Evolutionary conservation across 2,113 vertebrate genomes (phyloP).

Genomic region (Pedionomus torquatus): DNA sequence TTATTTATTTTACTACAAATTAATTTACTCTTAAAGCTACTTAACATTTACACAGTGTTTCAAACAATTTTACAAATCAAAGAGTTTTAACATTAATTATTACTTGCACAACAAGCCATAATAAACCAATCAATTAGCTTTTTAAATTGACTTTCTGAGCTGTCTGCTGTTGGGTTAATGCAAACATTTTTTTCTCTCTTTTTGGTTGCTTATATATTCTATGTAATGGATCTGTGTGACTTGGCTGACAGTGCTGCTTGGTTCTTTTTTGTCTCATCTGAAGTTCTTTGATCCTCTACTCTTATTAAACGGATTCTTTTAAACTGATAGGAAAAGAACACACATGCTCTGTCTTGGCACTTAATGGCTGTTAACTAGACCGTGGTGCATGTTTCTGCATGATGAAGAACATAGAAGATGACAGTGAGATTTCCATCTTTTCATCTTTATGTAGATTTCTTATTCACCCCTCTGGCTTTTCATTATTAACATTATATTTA

Average conservation of each 20-base stretch:
- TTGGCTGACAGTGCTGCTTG: not conserved
- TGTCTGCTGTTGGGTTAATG: not conserved
- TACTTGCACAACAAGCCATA: not conserved
- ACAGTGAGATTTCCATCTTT: not conserved
- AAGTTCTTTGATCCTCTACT: not conserved
- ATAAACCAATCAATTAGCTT: not conserved
- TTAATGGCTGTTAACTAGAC: not conserved
- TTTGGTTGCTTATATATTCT: not conserved
- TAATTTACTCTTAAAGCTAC: not conserved
- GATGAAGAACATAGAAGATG: not conserved
- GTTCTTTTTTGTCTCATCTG: not conserved
- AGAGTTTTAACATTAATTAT: not conserved
- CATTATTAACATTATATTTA: not conserved
- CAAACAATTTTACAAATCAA: not conserved
- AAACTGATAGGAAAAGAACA: not conserved
- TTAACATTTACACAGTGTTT: not conserved
- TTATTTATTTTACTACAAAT: not conserved
- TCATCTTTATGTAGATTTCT: not conserved
- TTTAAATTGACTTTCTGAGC: not conserved
- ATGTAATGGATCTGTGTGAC: not conserved
- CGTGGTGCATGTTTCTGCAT: not conserved
- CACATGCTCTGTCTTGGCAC: not conserved
- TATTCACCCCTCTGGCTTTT: not conserved
- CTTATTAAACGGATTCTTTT: not conserved
- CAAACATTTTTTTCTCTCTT: not conserved